Evolutionary conservation across 2,797 vertebrate genomes (phyloP).

Genomic region (Xenentodon cancila): DNA sequence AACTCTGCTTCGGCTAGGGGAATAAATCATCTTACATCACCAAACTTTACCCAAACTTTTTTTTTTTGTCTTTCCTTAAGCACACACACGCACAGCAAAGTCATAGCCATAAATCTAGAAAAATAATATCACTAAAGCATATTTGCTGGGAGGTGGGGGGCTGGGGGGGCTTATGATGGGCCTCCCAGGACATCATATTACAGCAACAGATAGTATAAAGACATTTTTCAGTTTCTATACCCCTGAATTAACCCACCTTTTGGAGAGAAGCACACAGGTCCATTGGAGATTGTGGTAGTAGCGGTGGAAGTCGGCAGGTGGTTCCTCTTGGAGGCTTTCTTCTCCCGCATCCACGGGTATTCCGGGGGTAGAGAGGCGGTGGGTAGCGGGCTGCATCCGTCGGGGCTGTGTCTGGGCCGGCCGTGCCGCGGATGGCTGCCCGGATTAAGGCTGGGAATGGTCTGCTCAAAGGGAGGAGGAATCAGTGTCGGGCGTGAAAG

Average conservation of each 20-base stretch:
- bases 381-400: constrained; percentile 93
- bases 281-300: constrained; percentile 83
- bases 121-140: constrained; percentile 1
- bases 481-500: constrained; percentile 99
- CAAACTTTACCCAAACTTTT: constrained; percentile 83
- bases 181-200: constrained; percentile 12
- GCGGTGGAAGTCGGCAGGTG: constrained; percentile 86
- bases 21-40: constrained; percentile 92
- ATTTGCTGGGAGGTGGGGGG: not conserved
- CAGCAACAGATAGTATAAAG: constrained; percentile 49
- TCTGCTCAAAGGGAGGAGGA: constrained; percentile 99
- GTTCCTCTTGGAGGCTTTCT: constrained; percentile 97
- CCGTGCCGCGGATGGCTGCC: constrained; percentile 97
- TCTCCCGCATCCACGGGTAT: constrained; percentile 99
- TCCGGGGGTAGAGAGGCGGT: constrained; percentile 94
- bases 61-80: constrained; percentile 31
- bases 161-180: constrained; percentile 10
- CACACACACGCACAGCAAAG: constrained; percentile 76
- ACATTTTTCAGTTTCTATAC: not conserved
- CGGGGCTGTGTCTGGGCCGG: constrained; percentile 95
- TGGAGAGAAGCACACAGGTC: constrained; percentile 92
- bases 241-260: constrained; percentile 87
- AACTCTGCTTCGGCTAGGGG: constrained; percentile 88
- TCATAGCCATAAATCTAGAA: constrained; percentile 68
- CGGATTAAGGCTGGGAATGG: constrained; percentile 98